A percentile compares a stretch with the other conserved stretches of the same genome.
These are phyloP conservation scores for Morone saxatilis DNA, from an alignment of 2,113 vertebrate genomes.

Conservation along the genomic window DNA sequence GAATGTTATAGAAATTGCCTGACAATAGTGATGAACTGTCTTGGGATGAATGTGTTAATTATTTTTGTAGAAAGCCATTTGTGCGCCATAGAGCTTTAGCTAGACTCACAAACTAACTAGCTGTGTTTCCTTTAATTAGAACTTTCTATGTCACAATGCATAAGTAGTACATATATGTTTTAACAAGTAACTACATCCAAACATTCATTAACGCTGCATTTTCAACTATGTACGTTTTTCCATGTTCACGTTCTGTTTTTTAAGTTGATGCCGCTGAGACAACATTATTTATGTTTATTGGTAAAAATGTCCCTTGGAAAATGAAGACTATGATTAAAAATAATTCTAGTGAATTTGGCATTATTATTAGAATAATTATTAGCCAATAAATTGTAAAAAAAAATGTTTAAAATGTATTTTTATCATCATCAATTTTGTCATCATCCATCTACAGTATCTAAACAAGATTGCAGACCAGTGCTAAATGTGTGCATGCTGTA, in stretches of 20 bases:
- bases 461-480: constrained; percentile 34
- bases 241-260: neutral
- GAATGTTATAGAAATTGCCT: no score
- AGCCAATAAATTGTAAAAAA: neutral
- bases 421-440: constrained; percentile 5
- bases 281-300: neutral
- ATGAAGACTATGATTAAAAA: neutral
- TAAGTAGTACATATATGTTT: neutral
- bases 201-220: neutral
- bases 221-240: neutral
- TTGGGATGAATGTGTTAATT: neutral
- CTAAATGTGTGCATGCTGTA: constrained; percentile 33
- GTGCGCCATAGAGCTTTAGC: neutral
- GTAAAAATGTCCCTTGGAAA: neutral
- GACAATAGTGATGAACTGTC: no score
- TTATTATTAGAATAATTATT: neutral
- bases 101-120: neutral
- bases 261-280: neutral
- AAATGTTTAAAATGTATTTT: neutral
- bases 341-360: constrained; percentile 11
- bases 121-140: constrained; percentile 29
- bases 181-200: constrained; percentile 7
- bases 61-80: neutral
- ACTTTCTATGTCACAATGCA: neutral
- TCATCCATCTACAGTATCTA: constrained; percentile 5